Base-by-base conservation (phyloP, 23 tunicate species). In the Styela clava region DNA sequence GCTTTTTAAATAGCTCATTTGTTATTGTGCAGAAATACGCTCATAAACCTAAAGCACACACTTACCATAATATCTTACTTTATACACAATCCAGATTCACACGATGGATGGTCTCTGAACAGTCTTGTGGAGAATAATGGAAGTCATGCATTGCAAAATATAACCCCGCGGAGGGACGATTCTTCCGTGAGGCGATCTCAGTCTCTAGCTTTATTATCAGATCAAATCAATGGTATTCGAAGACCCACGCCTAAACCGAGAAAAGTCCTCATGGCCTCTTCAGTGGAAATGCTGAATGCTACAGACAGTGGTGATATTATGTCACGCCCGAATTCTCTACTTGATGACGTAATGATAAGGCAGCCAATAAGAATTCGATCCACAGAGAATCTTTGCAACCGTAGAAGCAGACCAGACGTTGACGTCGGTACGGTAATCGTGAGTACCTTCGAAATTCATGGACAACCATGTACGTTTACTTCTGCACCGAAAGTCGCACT, bases 401-500 rank as follows among this genome's bases (percentile, higher is more conserved):
- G 31, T 12, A 1, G 31, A 67, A 67, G 71, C 31, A 25, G 31
- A 25, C 31, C 31, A 67, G 31, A 67, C 19, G 71, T 67, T 67
- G 71, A 27, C 24, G 31, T 29, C 22, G 71, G 71, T 18, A 29
- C 19, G 21, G 31, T 29, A 18, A 16, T 67, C 16, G 31, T 67
- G 16, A 67, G 31, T 29, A 67, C 30, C 22, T 85, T 85, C 52
- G 35, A 56, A 21, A 52, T 52, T 21, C 33, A 33, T 29, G 88
- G 83, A 23, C 79, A 85, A 69, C 67, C 69, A 30, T 64, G 37
- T 33, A 64, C 71, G 5, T 85, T 85, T 52, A 52, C 26, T 16
- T 85, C 88, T 18, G 88, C 88, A 24, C 88, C 88, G n/a, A 85
- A 85, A 69, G 33, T 85, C 21, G 2, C 88, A 9, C 51, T 69